Evolutionary conservation across 2,113 vertebrate species (phyloP), one percentile per base, ranked within the genome.

Genomic region (Serilophus lunatus): DNA sequence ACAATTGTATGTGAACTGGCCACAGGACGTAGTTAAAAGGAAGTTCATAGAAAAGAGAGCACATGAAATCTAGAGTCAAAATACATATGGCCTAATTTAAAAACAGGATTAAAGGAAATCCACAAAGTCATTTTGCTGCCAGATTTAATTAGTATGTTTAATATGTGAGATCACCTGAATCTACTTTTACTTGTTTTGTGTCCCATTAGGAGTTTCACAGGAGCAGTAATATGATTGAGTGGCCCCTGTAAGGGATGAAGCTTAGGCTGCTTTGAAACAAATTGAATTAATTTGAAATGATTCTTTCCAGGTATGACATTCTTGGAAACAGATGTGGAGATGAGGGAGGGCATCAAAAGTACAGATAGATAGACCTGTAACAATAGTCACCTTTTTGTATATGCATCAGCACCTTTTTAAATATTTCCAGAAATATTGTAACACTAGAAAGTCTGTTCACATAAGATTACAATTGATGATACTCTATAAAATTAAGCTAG

Each of bases 231-330:
- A 86, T 90, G 93, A 96, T 95, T 97, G 94, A 96, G 92, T 94
- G 82, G 93, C 82, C 88, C 72, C 94, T 93, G 94, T 83, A 82
- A 94, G 49, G 90, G 90, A 94, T 64, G 85, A 70, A 92, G 64
- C 93, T 96, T 90, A 90, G 80, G 80, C 86, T 94, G 88, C 92
- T 96, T 96, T 96, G 92, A 95, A 96, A 96, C 86, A 95, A 95
- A 96, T 93, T 86, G 60, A 88, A 94, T 96, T 96, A 97, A 93
- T 95, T 88, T 88, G 77, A 90, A 92, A 83, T 96, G 88, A 97
- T 96, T 96, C 72, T 95, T 97, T 95, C 95, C 94, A 95, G 92
- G 95, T 96, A 96, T 83, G 83, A 51, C 95, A 95, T 96, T 95
- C 94, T 95, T 96, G 69, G 88, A 95, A 97, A 90, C 82, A 92